Percentiles rank a stretch among this genome's conserved stretches.
Evolutionary conservation across 2,797 vertebrate species (phyloP).

Genomic region (Percopsis omiscomaycus): DNA sequence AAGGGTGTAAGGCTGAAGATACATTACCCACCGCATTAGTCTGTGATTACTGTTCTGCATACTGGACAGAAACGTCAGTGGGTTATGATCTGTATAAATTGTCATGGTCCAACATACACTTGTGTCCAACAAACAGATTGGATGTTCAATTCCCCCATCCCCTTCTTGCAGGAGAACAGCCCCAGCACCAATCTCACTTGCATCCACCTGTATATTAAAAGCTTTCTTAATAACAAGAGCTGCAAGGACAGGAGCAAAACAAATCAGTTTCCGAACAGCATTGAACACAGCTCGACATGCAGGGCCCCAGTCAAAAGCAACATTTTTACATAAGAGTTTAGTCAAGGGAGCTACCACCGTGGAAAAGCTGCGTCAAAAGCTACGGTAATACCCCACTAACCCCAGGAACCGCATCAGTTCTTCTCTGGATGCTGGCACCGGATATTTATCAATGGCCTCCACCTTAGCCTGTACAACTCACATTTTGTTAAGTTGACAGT

Average conservation of each 20-base stretch:
- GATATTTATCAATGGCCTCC: background rate
- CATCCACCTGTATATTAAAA: constrained; percentile 3
- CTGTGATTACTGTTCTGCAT: background rate
- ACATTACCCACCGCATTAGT: too few relatives aligned
- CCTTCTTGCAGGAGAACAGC: constrained; percentile 5
- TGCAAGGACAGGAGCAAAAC: background rate
- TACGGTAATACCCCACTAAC: background rate
- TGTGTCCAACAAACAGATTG: background rate
- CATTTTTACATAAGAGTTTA: background rate
- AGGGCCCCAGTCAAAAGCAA: constrained; percentile 2
- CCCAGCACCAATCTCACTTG: background rate
- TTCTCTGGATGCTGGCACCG: background rate
- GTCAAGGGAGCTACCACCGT: background rate
- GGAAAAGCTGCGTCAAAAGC: background rate
- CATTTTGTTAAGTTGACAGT: constrained; percentile 3
- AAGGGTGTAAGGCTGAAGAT: too few relatives aligned
- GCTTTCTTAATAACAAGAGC: background rate
- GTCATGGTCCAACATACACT: background rate
- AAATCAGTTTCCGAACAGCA: background rate
- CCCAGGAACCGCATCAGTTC: constrained; percentile 1
- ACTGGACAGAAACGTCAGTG: background rate
- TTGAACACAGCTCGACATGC: background rate
- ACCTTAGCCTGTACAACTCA: background rate
- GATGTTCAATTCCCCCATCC: background rate
- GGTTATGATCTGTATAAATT: background rate